Evolutionary conservation across 2,113 vertebrate species (phyloP).

Genomic region (Perccottus glenii): DNA sequence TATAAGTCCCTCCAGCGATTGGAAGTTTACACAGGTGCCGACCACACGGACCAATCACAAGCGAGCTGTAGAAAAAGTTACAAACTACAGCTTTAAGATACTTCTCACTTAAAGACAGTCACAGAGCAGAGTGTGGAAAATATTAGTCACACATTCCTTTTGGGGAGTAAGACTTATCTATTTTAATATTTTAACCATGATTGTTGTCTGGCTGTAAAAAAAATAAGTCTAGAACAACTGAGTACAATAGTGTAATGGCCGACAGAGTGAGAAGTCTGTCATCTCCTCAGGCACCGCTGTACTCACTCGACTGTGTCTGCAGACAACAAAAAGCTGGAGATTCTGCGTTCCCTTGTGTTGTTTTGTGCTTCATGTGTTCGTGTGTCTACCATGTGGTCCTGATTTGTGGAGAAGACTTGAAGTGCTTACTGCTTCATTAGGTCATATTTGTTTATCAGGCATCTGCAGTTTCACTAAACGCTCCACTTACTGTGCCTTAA

Average conservation of each 20-base stretch:
- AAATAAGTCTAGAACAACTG: not conserved
- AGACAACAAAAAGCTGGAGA: slow-evolving; percentile 31
- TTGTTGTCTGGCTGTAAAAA: not conserved
- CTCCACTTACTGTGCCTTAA: slow-evolving; percentile 10
- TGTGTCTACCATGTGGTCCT: slow-evolving; percentile 71
- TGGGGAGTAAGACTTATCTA: too few species aligned
- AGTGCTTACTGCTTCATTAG: slow-evolving; percentile 70
- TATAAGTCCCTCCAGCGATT: too few species aligned
- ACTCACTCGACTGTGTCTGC: slow-evolving; percentile 33
- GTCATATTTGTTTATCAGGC: slow-evolving; percentile 73
- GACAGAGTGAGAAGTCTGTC: slow-evolving; percentile 30
- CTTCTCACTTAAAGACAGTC: too few species aligned
- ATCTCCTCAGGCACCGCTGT: slow-evolving; percentile 32
- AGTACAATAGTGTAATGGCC: not conserved
- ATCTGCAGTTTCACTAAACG: slow-evolving; percentile 50
- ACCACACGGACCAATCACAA: too few species aligned
- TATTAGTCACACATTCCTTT: too few species aligned
- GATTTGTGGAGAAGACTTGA: slow-evolving; percentile 72
- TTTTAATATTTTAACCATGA: too few species aligned
- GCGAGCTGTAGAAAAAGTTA: too few species aligned
- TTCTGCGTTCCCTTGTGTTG: slow-evolving; percentile 41
- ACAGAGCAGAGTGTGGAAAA: too few species aligned
- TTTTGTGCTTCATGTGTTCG: slow-evolving; percentile 14
- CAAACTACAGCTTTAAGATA: too few species aligned
- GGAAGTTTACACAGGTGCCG: too few species aligned